Evolutionary conservation across 2,113 vertebrate genomes (phyloP).

Genomic region (Anguilla rostrata): DNA sequence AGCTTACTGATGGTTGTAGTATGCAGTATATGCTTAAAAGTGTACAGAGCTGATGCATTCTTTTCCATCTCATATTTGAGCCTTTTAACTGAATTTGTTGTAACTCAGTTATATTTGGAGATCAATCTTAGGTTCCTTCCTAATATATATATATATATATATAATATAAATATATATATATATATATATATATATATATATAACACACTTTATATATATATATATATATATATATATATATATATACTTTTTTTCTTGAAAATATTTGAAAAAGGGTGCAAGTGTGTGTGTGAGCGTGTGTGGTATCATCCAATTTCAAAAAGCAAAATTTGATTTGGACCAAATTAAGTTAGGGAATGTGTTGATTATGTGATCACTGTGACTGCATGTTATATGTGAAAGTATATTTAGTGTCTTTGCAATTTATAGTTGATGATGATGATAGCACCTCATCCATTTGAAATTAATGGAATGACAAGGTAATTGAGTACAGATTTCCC

Average conservation of each 20-base stretch:
- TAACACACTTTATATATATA: too few species aligned
- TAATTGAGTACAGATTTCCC: constrained; percentile 26
- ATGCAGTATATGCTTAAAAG: not conserved
- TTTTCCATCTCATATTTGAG: not conserved
- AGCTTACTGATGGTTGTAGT: not conserved
- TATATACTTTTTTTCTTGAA: not conserved
- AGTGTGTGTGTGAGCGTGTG: not conserved
- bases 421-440: constrained; percentile 3
- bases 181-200: too few species aligned
- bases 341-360: not conserved
- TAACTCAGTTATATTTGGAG: not conserved
- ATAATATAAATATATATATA: not conserved
- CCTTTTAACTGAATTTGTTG: not conserved
- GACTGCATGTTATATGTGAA: not conserved
- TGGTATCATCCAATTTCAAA: not conserved
- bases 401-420: not conserved
- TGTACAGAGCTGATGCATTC: not conserved
- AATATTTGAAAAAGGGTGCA: not conserved
- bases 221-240: too few species aligned
- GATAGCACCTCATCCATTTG: constrained; percentile 18
- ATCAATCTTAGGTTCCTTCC: not conserved
- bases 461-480: constrained; percentile 27
- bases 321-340: not conserved
- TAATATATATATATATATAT: not conserved
- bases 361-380: not conserved